Percentiles rank a stretch among this genome's conserved stretches.
Evolutionary conservation across 2,888 invertebrate species (phyloP).

Genomic region (Epiblema foenella): DNA sequence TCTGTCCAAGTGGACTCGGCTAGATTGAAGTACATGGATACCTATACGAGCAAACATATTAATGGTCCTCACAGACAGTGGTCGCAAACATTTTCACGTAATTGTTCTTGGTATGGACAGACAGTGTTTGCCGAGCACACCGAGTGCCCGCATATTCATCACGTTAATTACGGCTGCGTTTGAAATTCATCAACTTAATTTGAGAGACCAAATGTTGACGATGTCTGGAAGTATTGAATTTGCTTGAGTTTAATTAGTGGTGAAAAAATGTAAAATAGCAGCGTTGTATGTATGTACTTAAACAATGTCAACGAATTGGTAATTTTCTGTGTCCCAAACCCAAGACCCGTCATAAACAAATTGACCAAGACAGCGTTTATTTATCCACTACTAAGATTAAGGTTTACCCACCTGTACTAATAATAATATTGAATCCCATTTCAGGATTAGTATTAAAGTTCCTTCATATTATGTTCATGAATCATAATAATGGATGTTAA

Average conservation of each 20-base stretch:
- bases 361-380: too few relatives aligned
- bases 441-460: neutral
- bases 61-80: conserved; percentile 42
- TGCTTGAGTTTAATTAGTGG: conserved; percentile 29
- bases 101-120: conserved; percentile 43
- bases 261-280: conserved; percentile 15
- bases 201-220: conserved; percentile 49
- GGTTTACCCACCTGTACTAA: too few relatives aligned
- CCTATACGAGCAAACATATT: conserved; percentile 18
- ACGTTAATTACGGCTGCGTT: conserved; percentile 64
- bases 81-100: conserved; percentile 42
- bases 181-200: conserved; percentile 60
- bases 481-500: neutral
- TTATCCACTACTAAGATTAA: too few relatives aligned
- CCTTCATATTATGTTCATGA: neutral
- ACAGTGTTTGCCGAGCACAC: conserved; percentile 43
- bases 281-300: conserved; percentile 1
- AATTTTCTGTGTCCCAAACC: neutral
- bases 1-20: neutral
- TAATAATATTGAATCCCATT: neutral
- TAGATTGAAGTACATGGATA: conserved; percentile 20
- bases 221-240: conserved; percentile 41
- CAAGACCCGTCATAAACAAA: too few relatives aligned
- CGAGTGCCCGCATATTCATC: conserved; percentile 66
- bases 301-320: neutral